Evolutionary conservation across 2,113 vertebrate species (phyloP).

Genomic region (Nanger granti): DNA sequence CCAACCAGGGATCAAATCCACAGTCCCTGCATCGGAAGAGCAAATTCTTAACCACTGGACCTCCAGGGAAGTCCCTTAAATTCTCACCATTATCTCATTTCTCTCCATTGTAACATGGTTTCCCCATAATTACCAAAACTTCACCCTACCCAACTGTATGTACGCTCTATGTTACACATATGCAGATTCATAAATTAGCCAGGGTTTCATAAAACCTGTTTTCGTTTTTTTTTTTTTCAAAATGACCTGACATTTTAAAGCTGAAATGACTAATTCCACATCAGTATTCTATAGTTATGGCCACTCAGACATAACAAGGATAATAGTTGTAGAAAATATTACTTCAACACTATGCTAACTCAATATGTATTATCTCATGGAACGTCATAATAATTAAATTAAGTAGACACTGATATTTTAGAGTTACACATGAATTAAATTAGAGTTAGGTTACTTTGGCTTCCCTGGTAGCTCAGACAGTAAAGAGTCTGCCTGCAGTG

Average conservation of each 20-base stretch:
- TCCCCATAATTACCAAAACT: not conserved
- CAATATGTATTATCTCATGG: too few species aligned
- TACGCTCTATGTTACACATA: not conserved
- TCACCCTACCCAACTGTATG: too few species aligned
- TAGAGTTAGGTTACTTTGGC: not conserved
- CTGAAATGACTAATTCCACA: not conserved
- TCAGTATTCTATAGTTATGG: not conserved
- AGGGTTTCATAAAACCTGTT: not conserved
- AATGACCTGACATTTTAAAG: not conserved
- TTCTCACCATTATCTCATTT: not conserved
- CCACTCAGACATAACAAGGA: not conserved
- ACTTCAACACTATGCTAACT: not conserved
- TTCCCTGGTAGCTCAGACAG: not conserved
- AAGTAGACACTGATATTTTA: not conserved
- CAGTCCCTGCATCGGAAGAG: not conserved
- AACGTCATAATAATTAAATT: not conserved
- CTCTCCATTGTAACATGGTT: not conserved
- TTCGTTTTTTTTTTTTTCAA: not conserved
- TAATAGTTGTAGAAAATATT: not conserved
- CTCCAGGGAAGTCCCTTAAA: not conserved
- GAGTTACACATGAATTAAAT: not conserved
- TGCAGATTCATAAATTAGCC: not conserved
- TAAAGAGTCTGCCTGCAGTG: not conserved
- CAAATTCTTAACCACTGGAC: not conserved
- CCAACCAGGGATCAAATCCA: not conserved